Evolutionary conservation across 2,113 vertebrate genomes (phyloP), one percentile per base, ranked within the genome.

Genomic region (Neopipo cinnamomea): DNA sequence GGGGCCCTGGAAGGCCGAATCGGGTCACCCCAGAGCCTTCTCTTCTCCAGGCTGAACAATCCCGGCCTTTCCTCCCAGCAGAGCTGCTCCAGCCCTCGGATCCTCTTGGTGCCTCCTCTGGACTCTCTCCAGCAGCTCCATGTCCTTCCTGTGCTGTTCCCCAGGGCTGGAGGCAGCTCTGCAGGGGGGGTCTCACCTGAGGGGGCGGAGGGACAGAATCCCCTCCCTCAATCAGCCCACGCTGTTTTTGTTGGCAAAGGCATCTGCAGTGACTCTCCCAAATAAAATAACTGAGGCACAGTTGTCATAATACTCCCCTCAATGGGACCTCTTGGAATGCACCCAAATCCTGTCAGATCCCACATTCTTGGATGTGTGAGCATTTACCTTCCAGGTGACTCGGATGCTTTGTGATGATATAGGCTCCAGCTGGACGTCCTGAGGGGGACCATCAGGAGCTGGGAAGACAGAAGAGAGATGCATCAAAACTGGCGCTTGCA

Each of bases 381-480:
- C 42, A 73, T 84, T 98, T 98, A 99, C 99, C 99, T 99, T 99
- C 99, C 99, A 99, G 88, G 99, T 99, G 87, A 99, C 99, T 97
- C 99, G 98, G 98, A 99, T 99, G 98, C 98, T 99, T 96, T 99
- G 99, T 41, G 99, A 99, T 25, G 99, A 99, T n/a, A 99, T 98
- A 35, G 99, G 98, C 91, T 99, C 99, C 81, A 99, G 98, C 50
- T 98, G 98, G 39, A 99, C 99, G 78, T 99, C 99, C 96, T 99
- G 99, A 74, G 99, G 99, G 42, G 99, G 98, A 13, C 99, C 99
- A 21, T 99, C 99, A 65, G 99, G 99, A 95, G 99, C 99, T 99
- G 97, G 41, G 53, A 95, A 92, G 46, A 97, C 53, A 95, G 55
- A 96, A 90, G 89, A 78, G 17, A 96, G 71, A 70, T 63, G 14